phyloP scores from a whole-genome alignment of 2,888 invertebrate genomes.

The Encarsia formosa region DNA sequence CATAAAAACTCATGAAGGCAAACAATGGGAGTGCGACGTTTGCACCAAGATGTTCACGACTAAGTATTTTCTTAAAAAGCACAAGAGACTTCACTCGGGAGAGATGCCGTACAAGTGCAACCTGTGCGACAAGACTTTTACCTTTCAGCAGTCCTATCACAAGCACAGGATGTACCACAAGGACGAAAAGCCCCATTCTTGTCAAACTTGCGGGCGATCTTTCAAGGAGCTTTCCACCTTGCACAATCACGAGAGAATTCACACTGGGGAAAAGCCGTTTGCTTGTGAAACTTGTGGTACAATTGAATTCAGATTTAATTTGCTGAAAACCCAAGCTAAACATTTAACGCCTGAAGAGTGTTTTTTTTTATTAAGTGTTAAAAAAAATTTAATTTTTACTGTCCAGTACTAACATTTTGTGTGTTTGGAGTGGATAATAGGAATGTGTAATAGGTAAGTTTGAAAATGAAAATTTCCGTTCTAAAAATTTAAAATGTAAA shows the following conservation, averaged over 20 bases:
- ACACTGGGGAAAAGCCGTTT: conserved; percentile 82
- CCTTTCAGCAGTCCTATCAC: conserved; percentile 86
- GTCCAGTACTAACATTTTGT: too few relatives aligned
- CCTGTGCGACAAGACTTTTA: conserved; percentile 79
- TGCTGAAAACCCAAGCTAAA: too few relatives aligned
- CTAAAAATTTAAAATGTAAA: too few relatives aligned
- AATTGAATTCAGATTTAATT: too few relatives aligned
- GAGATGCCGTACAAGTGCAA: conserved; percentile 83
- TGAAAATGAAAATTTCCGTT: too few relatives aligned
- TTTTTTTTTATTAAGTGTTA: too few relatives aligned
- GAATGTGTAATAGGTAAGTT: too few relatives aligned
- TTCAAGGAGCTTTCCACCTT: conserved; percentile 84
- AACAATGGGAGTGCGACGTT: conserved; percentile 83
- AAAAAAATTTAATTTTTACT: too few relatives aligned
- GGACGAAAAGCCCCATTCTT: conserved; percentile 72
- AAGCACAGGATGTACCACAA: conserved; percentile 84
- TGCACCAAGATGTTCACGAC: conserved; percentile 83
- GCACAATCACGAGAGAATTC: conserved; percentile 80
- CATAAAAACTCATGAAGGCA: conserved; percentile 59
- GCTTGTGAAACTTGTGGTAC: conserved; percentile 83
- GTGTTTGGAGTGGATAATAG: too few relatives aligned
- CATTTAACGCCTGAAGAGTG: too few relatives aligned
- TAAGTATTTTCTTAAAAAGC: conserved; percentile 85
- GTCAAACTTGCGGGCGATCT: conserved; percentile 69
- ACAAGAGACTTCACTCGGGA: conserved; percentile 77